These are phyloP conservation scores for Urocitellus parryii DNA, from an alignment of 2,113 vertebrate species.

Conservation along the genomic window DNA sequence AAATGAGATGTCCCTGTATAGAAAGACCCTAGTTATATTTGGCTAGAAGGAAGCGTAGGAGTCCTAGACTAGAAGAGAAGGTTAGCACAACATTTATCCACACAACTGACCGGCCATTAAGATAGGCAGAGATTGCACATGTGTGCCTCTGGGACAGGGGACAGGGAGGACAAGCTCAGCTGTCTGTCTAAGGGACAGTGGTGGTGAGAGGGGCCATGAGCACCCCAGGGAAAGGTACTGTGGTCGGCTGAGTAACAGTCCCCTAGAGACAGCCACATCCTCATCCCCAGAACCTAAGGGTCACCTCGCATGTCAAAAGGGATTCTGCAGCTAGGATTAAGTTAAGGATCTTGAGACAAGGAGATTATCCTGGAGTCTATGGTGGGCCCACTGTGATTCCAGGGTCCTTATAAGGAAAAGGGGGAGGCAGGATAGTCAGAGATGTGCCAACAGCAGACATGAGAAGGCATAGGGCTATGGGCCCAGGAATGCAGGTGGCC, in stretches of 20 bases:
- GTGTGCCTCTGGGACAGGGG: background rate
- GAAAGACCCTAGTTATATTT: background rate
- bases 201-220: fast-evolving
- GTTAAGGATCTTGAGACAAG: background rate
- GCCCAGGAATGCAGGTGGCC: background rate
- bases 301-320: background rate
- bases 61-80: background rate
- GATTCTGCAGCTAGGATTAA: background rate
- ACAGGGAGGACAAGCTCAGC: background rate
- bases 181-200: background rate
- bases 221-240: fast-evolving
- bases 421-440: too few species aligned
- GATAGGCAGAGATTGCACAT: background rate
- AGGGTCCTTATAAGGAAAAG: background rate
- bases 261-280: background rate
- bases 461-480: fast-evolving
- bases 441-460: background rate
- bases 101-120: background rate
- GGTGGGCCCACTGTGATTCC: background rate
- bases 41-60: background rate
- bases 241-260: background rate
- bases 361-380: background rate
- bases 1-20: background rate
- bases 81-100: background rate
- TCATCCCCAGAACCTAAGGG: background rate